Percentiles rank a stretch among this genome's conserved stretches.
These are phyloP conservation scores for Polymixis flavicincta DNA, from an alignment of 2,888 invertebrate genomes.

Conservation along the genomic window DNA sequence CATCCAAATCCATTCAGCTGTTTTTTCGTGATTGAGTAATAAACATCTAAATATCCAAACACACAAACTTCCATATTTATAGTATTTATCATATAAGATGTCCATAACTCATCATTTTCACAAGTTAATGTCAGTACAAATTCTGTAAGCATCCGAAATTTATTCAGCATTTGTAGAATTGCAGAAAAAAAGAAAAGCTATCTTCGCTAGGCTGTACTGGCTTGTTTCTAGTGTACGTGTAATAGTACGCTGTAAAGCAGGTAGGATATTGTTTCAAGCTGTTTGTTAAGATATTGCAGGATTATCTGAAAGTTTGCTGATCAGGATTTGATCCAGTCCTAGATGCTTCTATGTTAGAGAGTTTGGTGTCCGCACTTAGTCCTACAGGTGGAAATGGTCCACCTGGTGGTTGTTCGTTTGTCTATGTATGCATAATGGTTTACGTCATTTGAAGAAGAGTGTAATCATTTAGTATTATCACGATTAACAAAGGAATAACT, in stretches of 20 bases:
- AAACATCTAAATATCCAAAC: no score
- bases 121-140: background rate
- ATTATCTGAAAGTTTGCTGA: background rate
- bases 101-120: background rate
- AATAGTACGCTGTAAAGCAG: conserved; percentile 14
- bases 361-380: no score
- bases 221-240: conserved; percentile 40
- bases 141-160: conserved; percentile 15
- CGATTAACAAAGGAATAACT: no score
- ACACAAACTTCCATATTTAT: no score
- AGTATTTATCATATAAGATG: background rate
- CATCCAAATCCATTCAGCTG: no score
- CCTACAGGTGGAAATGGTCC: no score
- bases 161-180: conserved; percentile 12
- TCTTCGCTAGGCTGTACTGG: conserved; percentile 32
- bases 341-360: no score
- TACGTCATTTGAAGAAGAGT: no score
- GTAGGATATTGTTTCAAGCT: conserved; percentile 3
- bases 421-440: no score
- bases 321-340: background rate
- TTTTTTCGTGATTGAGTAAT: no score
- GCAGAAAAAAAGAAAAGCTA: conserved; percentile 7
- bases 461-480: no score
- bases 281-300: conserved; percentile 2
- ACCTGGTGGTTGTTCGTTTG: no score